Conservation (phyloP, 1,140 invertebrate genomes). For the Ridgeia piscesae region DNA sequence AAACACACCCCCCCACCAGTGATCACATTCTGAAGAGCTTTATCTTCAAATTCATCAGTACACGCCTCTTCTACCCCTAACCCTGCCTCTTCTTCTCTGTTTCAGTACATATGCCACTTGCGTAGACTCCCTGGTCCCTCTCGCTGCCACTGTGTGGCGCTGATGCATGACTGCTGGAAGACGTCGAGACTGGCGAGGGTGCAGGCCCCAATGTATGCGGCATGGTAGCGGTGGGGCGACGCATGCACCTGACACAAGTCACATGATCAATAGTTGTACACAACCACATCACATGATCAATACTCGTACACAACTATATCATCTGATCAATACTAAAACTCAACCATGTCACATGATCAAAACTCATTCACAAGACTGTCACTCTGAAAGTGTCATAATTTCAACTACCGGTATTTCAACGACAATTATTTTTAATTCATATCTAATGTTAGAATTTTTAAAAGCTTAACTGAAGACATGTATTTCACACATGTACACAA, state of each 20-base stretch:
- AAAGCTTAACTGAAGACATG: neutral
- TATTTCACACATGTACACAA: too few relatives aligned
- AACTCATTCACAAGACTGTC: neutral
- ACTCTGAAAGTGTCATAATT: neutral
- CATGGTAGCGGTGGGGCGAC: conserved; percentile 65
- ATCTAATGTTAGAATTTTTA: neutral
- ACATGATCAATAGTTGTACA: neutral
- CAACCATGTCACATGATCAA: neutral
- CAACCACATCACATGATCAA: neutral
- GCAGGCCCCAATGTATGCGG: conserved; percentile 66
- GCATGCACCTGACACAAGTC: conserved; percentile 60
- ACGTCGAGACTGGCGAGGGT: conserved; percentile 60
- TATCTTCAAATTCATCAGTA: too few relatives aligned
- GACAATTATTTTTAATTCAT: neutral
- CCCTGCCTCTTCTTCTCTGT: neutral
- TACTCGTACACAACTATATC: neutral
- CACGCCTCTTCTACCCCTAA: neutral
- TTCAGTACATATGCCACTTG: conserved; percentile 40
- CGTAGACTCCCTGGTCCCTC: conserved; percentile 41
- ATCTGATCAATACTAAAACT: neutral
- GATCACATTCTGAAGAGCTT: neutral
- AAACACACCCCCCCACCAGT: neutral
- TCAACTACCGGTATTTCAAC: neutral
- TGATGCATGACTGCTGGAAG: conserved; percentile 62
- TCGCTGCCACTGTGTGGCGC: conserved; percentile 51